Conservation (phyloP, 1,140 invertebrate species). For the Drosophila orosa region DNA sequence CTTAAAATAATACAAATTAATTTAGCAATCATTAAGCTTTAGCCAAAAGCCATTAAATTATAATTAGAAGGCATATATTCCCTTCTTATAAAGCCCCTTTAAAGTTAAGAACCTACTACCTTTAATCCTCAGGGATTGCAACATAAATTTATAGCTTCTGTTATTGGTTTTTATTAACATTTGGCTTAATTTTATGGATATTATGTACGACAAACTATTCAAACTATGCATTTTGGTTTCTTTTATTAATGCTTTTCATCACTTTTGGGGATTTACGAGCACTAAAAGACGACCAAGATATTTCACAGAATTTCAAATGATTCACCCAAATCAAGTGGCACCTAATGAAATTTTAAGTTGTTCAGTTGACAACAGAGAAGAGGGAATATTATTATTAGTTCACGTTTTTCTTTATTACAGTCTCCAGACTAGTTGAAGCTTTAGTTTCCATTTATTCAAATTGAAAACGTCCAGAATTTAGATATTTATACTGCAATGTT, state of each 20-base stretch:
- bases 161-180: conserved; percentile 4
- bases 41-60: not conserved
- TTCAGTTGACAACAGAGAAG: conserved; percentile 14
- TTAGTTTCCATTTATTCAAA: conserved; percentile 28
- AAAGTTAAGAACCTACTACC: not conserved
- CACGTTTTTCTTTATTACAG: conserved; percentile 17
- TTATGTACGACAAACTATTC: conserved; percentile 2
- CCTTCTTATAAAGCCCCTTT: not conserved
- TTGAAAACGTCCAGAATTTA: conserved; percentile 28
- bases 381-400: conserved; percentile 9
- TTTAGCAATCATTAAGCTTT: not conserved
- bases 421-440: conserved; percentile 9
- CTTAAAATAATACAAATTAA: not conserved
- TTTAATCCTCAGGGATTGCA: not conserved
- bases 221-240: not conserved
- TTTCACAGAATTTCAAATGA: conserved; percentile 26
- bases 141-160: not conserved
- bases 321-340: conserved; percentile 39
- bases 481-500: conserved; percentile 28
- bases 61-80: not conserved
- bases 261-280: conserved; percentile 5
- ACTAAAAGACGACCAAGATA: not conserved
- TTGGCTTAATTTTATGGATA: conserved; percentile 7
- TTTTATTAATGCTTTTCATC: conserved; percentile 18
- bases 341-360: conserved; percentile 14